phyloP scores from a whole-genome alignment of 2,113 vertebrate species.

The Lophotis ruficrista region DNA sequence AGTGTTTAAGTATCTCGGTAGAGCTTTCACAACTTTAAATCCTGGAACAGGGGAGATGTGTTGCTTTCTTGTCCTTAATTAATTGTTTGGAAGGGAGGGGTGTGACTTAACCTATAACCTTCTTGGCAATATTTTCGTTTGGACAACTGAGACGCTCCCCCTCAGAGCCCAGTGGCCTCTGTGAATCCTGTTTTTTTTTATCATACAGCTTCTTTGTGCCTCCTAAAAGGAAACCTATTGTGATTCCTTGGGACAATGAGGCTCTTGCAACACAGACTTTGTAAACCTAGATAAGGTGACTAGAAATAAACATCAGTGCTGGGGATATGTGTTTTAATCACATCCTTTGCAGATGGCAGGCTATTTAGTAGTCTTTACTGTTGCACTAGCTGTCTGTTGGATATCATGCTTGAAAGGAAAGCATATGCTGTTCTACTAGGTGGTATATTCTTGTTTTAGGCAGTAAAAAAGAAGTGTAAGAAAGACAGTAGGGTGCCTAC shows the following conservation, averaged over 20 bases:
- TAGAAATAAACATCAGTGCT: background rate
- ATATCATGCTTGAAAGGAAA: background rate
- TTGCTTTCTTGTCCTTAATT: background rate
- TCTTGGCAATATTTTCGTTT: background rate
- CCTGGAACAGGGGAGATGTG: background rate
- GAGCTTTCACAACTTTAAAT: background rate
- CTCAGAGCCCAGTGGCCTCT: background rate
- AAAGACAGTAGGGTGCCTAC: background rate
- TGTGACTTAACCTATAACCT: background rate
- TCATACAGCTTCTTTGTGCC: background rate
- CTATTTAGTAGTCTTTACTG: background rate
- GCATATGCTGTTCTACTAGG: background rate
- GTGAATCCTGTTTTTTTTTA: background rate
- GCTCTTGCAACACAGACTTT: background rate
- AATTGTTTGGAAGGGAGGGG: background rate
- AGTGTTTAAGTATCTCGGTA: background rate
- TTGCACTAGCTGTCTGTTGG: background rate
- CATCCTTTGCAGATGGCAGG: background rate
- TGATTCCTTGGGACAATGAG: background rate
- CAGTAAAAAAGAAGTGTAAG: background rate
- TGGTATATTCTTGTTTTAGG: background rate
- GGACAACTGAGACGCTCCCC: background rate
- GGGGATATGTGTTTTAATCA: background rate
- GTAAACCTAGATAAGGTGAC: background rate
- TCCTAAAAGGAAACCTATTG: background rate